These are phyloP conservation scores for Calyptommatus sinebrachiatus DNA, from an alignment of 2,113 vertebrate genomes.

Conservation along the genomic window DNA sequence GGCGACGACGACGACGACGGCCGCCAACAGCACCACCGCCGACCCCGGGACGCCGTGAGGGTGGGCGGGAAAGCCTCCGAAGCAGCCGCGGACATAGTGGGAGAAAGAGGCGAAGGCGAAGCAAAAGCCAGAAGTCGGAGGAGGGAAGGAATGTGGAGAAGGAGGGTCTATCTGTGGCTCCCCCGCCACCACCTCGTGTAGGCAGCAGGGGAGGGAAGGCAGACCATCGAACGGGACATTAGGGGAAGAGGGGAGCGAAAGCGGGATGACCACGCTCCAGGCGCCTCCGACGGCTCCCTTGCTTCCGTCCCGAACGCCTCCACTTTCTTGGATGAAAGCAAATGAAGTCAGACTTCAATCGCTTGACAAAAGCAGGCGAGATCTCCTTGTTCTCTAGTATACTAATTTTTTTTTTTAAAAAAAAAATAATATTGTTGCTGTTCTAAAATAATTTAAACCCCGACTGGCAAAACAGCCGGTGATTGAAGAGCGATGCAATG, in stretches of 20 bases:
- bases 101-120: not conserved
- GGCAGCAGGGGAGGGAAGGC: not conserved
- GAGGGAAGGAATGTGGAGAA: not conserved
- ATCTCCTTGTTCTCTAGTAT: not conserved
- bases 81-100: not conserved
- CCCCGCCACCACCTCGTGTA: not conserved
- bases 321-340: not conserved
- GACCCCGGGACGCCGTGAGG: slow-evolving; percentile 67
- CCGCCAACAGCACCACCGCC: no score
- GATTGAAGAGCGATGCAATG: fast-evolving
- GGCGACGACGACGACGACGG: slow-evolving; percentile 28
- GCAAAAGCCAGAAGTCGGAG: not conserved
- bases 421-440: not conserved
- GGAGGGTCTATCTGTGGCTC: not conserved
- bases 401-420: not conserved
- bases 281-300: not conserved
- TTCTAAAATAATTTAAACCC: not conserved
- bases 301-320: not conserved
- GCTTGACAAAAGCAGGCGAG: no score
- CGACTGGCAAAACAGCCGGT: not conserved
- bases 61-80: slow-evolving; percentile 52
- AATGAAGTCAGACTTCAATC: not conserved
- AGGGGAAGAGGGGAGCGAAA: not conserved
- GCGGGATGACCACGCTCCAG: not conserved
- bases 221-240: no score